A percentile compares a stretch with the other conserved stretches of the same genome.
phyloP scores from a whole-genome alignment of 2,113 vertebrate genomes.

The Tringa solitaria region DNA sequence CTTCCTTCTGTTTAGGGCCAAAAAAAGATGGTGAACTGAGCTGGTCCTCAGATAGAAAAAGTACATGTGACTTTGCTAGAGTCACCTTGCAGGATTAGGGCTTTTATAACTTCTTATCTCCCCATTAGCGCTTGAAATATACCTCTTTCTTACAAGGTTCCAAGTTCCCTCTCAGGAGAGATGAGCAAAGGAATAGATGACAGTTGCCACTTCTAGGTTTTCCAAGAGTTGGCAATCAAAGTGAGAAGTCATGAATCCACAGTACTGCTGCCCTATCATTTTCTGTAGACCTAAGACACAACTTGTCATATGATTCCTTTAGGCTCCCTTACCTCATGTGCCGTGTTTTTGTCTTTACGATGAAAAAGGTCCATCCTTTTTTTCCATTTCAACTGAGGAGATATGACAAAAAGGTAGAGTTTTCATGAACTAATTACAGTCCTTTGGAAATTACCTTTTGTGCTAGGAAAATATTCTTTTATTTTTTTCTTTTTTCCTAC shows the following conservation, averaged over 20 bases:
- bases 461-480: constrained; percentile 69
- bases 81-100: background rate
- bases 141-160: constrained; percentile 12
- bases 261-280: constrained; percentile 29
- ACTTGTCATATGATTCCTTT: constrained; percentile 38
- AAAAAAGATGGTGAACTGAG: background rate
- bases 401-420: constrained; percentile 71
- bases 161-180: background rate
- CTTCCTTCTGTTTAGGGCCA: background rate
- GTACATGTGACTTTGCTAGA: background rate
- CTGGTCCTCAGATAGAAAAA: background rate
- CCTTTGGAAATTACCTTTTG: constrained; percentile 75
- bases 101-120: constrained; percentile 14
- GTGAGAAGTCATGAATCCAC: constrained; percentile 49
- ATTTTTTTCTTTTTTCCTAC: background rate
- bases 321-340: constrained; percentile 41
- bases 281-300: constrained; percentile 47
- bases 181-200: constrained; percentile 21
- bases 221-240: constrained; percentile 58
- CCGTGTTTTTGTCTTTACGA: constrained; percentile 52
- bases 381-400: constrained; percentile 49
- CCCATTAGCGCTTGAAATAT: constrained; percentile 13
- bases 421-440: constrained; percentile 76
- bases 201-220: constrained; percentile 26
- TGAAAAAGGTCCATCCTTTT: constrained; percentile 64